These are phyloP conservation scores for Cryptoleucopteryx plumbea DNA, from an alignment of 2,113 vertebrate species.

Conservation along the genomic window DNA sequence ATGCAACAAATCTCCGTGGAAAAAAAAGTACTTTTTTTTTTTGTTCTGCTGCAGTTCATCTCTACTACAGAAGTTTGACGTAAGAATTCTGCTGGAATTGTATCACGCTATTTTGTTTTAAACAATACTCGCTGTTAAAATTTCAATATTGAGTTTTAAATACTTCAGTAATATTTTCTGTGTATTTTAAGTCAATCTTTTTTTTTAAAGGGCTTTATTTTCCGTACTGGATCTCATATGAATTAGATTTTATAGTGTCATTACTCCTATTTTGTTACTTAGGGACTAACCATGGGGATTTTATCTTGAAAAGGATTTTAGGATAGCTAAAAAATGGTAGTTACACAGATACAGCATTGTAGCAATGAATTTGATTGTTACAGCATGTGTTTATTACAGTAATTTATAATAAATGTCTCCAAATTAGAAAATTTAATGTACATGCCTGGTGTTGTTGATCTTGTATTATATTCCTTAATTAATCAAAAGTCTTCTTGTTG, in stretches of 20 bases:
- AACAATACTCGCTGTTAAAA: background rate
- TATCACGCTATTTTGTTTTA: background rate
- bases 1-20: background rate
- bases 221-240: background rate
- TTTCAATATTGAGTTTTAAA: background rate
- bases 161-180: background rate
- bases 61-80: background rate
- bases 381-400: background rate
- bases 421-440: background rate
- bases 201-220: background rate
- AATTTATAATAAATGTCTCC: constrained; percentile 11
- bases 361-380: background rate
- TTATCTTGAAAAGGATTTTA: background rate
- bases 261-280: background rate
- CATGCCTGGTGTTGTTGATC: background rate
- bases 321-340: background rate
- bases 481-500: background rate
- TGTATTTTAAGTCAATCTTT: background rate
- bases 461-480: constrained; percentile 20
- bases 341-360: background rate
- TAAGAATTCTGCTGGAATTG: background rate
- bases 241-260: background rate
- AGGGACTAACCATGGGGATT: background rate
- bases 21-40: background rate
- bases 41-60: background rate